Evolutionary conservation across 2,888 invertebrate genomes (phyloP), one percentile per base, ranked within the genome.

Genomic region (Megalurothrips usitatus): DNA sequence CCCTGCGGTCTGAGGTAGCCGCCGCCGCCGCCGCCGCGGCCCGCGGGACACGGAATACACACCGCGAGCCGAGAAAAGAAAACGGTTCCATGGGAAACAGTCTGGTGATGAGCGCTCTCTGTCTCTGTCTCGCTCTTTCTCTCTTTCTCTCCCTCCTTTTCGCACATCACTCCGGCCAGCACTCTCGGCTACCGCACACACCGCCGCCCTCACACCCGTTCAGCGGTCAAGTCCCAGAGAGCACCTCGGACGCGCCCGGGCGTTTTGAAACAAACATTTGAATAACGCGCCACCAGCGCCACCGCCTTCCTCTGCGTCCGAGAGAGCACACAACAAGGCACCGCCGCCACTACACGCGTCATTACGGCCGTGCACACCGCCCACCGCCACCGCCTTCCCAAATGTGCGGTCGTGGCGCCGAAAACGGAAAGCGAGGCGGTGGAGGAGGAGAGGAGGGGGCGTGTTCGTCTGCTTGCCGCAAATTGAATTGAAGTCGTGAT

Each of bases 71-170:
- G 26, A 75, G 68, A 75, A 26, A 26, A 26, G 68, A 26, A 75
- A 75, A 75, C 68, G 68, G 68, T 75, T 75, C 68, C 68, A 75
- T 75, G 68, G 68, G 68, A 75, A 75, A 26, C 68, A 26, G n/a
- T 75, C 23, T 75, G 12, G 6, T 58, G 19, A 11, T 75, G 68
- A 26, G 68, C 68, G 68, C 58, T 14, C 52, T 19, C 52, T 12
- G 6, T 19, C 52, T 52, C 52, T 19, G 14, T n/a, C 58, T 58
- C n/a, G 6, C 14, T 12, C 58, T 58, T 58, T 58, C 17, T 58
- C n/a, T 58, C 11, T 58, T 6, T 6, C n/a, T n/a, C 17, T 58
- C 58, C 14, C 17, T 68, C 68, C 68, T 26, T 75, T 75, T 75
- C 68, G 68, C 68, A 75, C 68, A 75, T 75, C 68, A 26, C 58